Base-by-base conservation (phyloP, 2,888 invertebrate genomes). In the Dicycla oo region DNA sequence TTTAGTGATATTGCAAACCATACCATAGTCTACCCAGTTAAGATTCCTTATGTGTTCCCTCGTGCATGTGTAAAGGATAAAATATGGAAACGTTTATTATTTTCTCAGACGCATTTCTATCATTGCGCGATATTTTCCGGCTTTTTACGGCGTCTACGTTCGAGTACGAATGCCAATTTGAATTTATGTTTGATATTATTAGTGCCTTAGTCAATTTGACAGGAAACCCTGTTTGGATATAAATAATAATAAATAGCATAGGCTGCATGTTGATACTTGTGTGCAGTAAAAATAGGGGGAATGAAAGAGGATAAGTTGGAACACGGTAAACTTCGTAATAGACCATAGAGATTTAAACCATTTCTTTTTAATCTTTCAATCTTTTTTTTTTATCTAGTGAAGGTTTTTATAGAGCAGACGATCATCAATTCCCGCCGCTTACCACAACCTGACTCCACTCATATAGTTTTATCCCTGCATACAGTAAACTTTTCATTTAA, bases 101-200 rank as follows among this genome's bases (percentile, higher is more conserved):
- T 60, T 67, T 63, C 68, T 51, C 49, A 51, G n/a, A 38, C 62
- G 75, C 54, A 60, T 64, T 80, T 64, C 53, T 45, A 72, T 30
- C 26, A 72, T 64, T 60, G 20, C 72, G 26, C 54, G 45, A 75
- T 64, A 68, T 64, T 58, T 80, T 68, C 68, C 81, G 63, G 49
- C 20, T 51, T 75, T 78, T 81, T 78, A 81, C 63, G 62, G 57
- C 62, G 11, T 30, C 62, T 73, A 53, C 49, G 45, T 64, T 75
- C 63, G 54, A 67, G 63, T 60, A 57, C 61, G 47, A 58, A 62
- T 23, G 65, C 7, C 74, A 62, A 66, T 80, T 65, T 66, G 74
- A 80, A 73, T 80, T 80, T 74, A 58, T 65, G 64, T 54, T 69
- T 78, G 56, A 75, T 78, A 71, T 54, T 71, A 71, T 63, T 23